Conservation (phyloP, 1,140 invertebrate species). For the Drosophila melanogaster region DNA sequence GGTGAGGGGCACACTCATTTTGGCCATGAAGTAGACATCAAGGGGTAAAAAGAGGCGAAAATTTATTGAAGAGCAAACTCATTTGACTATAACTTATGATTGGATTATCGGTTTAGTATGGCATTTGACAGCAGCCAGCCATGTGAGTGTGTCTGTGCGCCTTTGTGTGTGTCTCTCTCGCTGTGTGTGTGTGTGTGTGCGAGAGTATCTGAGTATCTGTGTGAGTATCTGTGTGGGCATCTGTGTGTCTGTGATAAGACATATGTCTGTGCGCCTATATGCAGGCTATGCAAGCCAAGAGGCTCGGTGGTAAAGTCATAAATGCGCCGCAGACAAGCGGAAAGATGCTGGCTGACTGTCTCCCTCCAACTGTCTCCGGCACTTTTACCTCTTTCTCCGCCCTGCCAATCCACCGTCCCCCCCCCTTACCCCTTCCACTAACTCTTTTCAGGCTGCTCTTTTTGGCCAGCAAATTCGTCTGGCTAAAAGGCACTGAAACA, state of each 20-base stretch:
- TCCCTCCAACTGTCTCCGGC: constrained; percentile 10
- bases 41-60: constrained; percentile 53
- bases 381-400: neutral
- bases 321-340: constrained; percentile 78
- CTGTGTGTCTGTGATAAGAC: constrained; percentile 68
- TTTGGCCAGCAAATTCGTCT: constrained; percentile 43
- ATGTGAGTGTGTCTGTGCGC: constrained; percentile 24
- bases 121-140: constrained; percentile 70
- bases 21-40: constrained; percentile 25
- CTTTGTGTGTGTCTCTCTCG: constrained; percentile 4
- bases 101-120: constrained; percentile 81
- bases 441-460: constrained; percentile 22
- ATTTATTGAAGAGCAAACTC: constrained; percentile 81
- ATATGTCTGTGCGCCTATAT: constrained; percentile 76
- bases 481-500: constrained; percentile 8
- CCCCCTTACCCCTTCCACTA: too few relatives aligned
- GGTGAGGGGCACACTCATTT: constrained; percentile 18
- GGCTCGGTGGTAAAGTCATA: constrained; percentile 62
- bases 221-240: constrained; percentile 8
- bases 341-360: constrained; percentile 78
- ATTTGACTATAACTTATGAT: constrained; percentile 82
- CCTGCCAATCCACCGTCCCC: neutral
- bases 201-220: constrained; percentile 16
- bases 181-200: constrained; percentile 21
- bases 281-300: constrained; percentile 58